A percentile compares a stretch with the other conserved stretches of the same genome.
Evolutionary conservation across 2,888 invertebrate species (phyloP).

Genomic region (Cactoblastis cactorum): DNA sequence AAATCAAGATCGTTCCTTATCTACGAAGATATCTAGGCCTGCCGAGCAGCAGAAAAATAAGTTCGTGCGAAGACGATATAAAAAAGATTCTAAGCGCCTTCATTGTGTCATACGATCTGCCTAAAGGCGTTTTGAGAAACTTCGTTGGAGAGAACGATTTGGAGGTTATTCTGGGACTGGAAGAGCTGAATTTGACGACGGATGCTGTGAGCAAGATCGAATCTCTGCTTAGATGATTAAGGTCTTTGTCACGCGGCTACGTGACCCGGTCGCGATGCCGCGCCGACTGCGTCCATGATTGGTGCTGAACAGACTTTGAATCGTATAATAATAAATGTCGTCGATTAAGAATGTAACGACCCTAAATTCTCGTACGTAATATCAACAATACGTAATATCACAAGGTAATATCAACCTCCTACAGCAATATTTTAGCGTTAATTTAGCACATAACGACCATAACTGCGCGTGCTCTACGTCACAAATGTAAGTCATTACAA

Average conservation of each 20-base stretch:
- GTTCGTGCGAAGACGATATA: slow-evolving; percentile 43
- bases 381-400: too few species aligned
- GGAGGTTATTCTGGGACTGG: slow-evolving; percentile 36
- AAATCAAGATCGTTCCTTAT: slow-evolving; percentile 58
- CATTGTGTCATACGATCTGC: slow-evolving; percentile 80
- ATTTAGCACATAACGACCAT: too few species aligned
- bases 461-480: too few species aligned
- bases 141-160: slow-evolving; percentile 42
- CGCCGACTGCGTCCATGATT: slow-evolving; percentile 45
- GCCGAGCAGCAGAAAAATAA: slow-evolving; percentile 47
- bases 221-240: slow-evolving; percentile 47
- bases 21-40: slow-evolving; percentile 74
- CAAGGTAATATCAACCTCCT: too few species aligned
- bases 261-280: slow-evolving; percentile 42
- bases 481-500: too few species aligned
- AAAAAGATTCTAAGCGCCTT: slow-evolving; percentile 73
- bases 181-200: slow-evolving; percentile 30
- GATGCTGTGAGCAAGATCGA: slow-evolving; percentile 40
- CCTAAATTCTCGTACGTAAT: too few species aligned
- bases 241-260: slow-evolving; percentile 35
- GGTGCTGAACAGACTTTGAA: slow-evolving; percentile 32
- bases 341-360: too few species aligned
- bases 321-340: too few species aligned
- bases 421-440: too few species aligned
- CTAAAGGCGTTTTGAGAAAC: slow-evolving; percentile 51